Evolutionary conservation across 1,140 invertebrate genomes (phyloP).

Genomic region (Lordiphosa mommai): DNA sequence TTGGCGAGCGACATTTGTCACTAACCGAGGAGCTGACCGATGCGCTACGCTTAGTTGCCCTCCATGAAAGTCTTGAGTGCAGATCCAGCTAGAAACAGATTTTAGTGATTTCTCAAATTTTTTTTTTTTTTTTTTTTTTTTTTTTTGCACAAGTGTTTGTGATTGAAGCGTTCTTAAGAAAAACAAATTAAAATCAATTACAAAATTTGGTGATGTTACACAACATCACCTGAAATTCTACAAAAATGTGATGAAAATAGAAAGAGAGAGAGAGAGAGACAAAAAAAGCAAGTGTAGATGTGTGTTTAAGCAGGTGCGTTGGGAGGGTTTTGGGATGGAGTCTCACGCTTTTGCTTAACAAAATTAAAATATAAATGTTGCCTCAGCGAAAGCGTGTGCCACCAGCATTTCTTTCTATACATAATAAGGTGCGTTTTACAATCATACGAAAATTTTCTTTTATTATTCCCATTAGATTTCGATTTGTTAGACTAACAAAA

Average conservation of each 20-base stretch:
- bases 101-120: conserved; percentile 25
- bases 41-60: conserved; percentile 65
- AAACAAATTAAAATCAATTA: conserved; percentile 10
- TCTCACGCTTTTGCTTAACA: too few species aligned
- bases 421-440: too few species aligned
- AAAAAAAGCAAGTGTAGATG: not conserved
- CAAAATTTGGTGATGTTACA: not conserved
- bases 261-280: not conserved
- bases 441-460: too few species aligned
- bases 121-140: conserved; percentile 29
- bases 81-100: conserved; percentile 74
- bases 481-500: too few species aligned
- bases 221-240: conserved; percentile 19
- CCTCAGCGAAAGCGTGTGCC: too few species aligned
- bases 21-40: conserved; percentile 41
- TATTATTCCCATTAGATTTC: too few species aligned
- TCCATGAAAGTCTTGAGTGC: conserved; percentile 63
- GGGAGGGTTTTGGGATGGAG: too few species aligned
- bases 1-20: conserved; percentile 40
- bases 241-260: conserved; percentile 34
- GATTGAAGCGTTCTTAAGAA: conserved; percentile 37
- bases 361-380: too few species aligned
- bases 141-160: conserved; percentile 15
- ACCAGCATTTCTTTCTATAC: too few species aligned
- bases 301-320: not conserved